Evolutionary conservation across 2,113 vertebrate species (phyloP).

Genomic region (Seriola rivoliana): DNA sequence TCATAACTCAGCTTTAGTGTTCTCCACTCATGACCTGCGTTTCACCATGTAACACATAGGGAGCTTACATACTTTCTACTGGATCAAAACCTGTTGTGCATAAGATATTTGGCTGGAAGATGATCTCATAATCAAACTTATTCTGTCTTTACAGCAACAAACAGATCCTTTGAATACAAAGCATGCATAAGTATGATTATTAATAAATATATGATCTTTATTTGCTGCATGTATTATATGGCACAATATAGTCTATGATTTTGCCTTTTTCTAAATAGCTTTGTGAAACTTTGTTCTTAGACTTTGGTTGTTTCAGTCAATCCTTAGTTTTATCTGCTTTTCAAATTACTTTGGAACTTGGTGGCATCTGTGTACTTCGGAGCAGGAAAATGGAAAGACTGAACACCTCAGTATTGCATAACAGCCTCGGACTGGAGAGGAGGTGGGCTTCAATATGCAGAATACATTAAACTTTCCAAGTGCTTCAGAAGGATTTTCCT

Average conservation of each 20-base stretch:
- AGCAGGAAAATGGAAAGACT: constrained; percentile 80
- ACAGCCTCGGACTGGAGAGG: constrained; percentile 62
- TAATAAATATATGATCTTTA: background rate
- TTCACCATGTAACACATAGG: constrained; percentile 22
- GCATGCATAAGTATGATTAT: background rate
- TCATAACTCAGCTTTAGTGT: constrained; percentile 57
- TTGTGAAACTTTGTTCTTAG: constrained; percentile 4
- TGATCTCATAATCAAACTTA: background rate
- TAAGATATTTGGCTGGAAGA: background rate
- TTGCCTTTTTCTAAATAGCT: background rate
- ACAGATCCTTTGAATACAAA: background rate
- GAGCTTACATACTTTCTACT: constrained; percentile 6
- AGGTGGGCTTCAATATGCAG: constrained; percentile 77
- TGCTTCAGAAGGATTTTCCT: constrained; percentile 69
- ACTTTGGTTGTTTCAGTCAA: constrained; percentile 29
- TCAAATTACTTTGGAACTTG: constrained; percentile 73
- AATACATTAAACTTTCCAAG: constrained; percentile 79
- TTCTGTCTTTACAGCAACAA: background rate
- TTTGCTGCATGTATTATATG: background rate
- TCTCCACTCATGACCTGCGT: constrained; percentile 44
- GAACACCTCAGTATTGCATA: constrained; percentile 79
- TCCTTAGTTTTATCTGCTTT: constrained; percentile 66
- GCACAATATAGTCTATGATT: background rate
- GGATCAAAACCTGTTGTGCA: background rate
- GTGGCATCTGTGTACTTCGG: constrained; percentile 68